phyloP scores from a whole-genome alignment of 2,113 vertebrate genomes.

The Urocitellus parryii region DNA sequence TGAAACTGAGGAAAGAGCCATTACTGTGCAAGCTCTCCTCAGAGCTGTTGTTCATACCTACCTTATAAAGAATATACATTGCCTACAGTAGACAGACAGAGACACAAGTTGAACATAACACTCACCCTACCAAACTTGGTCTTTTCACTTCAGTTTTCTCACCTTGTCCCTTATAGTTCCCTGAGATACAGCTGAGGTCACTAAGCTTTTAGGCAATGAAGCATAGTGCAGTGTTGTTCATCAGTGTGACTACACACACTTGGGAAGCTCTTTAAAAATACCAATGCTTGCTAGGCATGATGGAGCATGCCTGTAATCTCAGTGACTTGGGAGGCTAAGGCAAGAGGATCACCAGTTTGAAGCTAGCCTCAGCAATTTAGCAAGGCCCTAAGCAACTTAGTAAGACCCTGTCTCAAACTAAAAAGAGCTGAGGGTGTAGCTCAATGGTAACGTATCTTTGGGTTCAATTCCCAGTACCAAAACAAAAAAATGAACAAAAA shows the following conservation, averaged over 20 bases:
- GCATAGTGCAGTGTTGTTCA: background rate
- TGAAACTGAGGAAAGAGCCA: slow-evolving; percentile 63
- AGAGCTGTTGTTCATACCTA: slow-evolving; percentile 61
- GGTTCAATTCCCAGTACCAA: no score
- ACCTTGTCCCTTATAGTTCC: background rate
- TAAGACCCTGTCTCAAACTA: no score
- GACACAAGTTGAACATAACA: background rate
- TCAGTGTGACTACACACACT: background rate
- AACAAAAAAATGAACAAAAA: no score
- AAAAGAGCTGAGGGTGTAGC: no score
- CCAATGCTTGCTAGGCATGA: background rate
- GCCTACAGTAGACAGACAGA: slow-evolving; percentile 48
- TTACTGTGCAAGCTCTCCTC: slow-evolving; percentile 33
- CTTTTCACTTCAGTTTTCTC: slow-evolving; percentile 27
- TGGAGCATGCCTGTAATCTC: no score
- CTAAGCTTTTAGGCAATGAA: slow-evolving; percentile 34
- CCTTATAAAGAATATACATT: slow-evolving; percentile 46
- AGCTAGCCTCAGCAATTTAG: no score
- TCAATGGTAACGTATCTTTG: no score
- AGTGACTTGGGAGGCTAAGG: no score
- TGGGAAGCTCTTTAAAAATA: slow-evolving; percentile 18
- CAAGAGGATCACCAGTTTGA: no score
- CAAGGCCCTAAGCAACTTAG: no score
- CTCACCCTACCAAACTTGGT: slow-evolving; percentile 11
- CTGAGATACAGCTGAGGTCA: background rate